Conservation (phyloP, 2,888 invertebrate genomes). For the Sinodicranocentrus sp. region DNA sequence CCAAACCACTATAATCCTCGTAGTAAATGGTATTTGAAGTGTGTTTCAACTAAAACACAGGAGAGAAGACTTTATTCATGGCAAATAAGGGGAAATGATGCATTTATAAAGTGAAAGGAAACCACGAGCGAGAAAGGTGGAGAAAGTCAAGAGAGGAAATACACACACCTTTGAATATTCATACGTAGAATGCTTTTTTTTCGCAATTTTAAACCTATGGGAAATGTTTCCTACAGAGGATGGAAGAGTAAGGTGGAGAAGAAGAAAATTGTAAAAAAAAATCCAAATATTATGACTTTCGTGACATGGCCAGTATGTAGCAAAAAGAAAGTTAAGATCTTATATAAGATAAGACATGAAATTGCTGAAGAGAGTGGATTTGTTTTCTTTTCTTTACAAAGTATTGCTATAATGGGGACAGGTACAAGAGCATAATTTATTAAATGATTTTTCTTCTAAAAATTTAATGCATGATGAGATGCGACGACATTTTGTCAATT, state of each 20-base stretch:
- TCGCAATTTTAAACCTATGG: too few relatives aligned
- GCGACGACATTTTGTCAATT: too few relatives aligned
- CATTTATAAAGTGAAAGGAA: not conserved
- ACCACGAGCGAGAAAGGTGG: too few relatives aligned
- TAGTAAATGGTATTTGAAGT: slow-evolving; percentile 23
- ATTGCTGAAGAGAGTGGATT: slow-evolving; percentile 27
- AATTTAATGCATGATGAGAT: too few relatives aligned
- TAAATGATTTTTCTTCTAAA: too few relatives aligned
- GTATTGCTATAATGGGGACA: too few relatives aligned
- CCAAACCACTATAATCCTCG: slow-evolving; percentile 24
- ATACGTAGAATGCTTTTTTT: not conserved
- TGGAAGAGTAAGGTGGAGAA: too few relatives aligned
- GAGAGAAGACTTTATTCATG: not conserved
- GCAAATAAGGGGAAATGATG: not conserved
- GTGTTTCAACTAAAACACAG: not conserved
- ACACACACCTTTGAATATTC: not conserved
- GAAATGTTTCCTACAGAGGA: too few relatives aligned
- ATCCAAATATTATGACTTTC: slow-evolving; percentile 40
- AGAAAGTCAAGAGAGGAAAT: not conserved
- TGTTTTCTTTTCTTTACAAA: too few relatives aligned
- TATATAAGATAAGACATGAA: slow-evolving; percentile 47
- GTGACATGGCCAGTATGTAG: slow-evolving; percentile 56
- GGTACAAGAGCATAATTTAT: too few relatives aligned
- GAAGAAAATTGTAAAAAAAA: slow-evolving; percentile 3
- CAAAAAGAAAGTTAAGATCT: slow-evolving; percentile 55